phyloP scores from a whole-genome alignment of 2,888 invertebrate genomes.

The Hirtodrosophila duncani region DNA sequence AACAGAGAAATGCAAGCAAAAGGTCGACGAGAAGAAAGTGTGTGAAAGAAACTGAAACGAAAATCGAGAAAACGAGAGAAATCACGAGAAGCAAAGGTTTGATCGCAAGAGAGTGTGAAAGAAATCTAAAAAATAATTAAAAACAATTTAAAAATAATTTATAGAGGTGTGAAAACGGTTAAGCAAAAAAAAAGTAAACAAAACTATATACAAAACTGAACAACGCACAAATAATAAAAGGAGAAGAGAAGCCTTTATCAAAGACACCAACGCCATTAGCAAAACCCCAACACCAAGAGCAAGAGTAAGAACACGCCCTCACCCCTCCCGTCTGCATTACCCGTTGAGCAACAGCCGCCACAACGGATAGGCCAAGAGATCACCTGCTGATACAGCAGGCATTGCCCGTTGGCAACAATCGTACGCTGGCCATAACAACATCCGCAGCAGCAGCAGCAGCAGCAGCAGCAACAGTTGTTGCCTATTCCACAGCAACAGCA shows the following conservation, averaged over 20 bases:
- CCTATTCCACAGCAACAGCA: slow-evolving; percentile 18
- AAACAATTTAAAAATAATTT: no score
- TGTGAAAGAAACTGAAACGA: not conserved
- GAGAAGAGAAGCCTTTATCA: no score
- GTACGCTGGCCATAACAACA: no score
- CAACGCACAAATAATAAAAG: no score
- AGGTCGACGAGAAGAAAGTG: slow-evolving; percentile 21
- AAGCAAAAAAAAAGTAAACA: no score
- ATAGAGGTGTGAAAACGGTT: no score
- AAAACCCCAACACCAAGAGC: no score
- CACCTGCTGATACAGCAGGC: slow-evolving; percentile 74
- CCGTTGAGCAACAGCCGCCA: slow-evolving; percentile 57
- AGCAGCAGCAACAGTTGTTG: slow-evolving; percentile 16
- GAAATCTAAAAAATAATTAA: no score
- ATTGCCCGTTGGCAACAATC: slow-evolving; percentile 51
- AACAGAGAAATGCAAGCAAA: slow-evolving; percentile 10
- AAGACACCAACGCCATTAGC: no score
- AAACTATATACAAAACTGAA: no score
- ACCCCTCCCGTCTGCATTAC: no score
- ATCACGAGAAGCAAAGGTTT: not conserved
- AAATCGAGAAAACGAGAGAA: not conserved
- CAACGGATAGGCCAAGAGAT: slow-evolving; percentile 75
- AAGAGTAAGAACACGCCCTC: no score
- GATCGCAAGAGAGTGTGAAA: not conserved
- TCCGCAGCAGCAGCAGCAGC: slow-evolving; percentile 21